A percentile compares a stretch with the other conserved stretches of the same genome.
phyloP scores from a whole-genome alignment of 1,140 invertebrate genomes.

The Lysiphlebus fabarum region DNA sequence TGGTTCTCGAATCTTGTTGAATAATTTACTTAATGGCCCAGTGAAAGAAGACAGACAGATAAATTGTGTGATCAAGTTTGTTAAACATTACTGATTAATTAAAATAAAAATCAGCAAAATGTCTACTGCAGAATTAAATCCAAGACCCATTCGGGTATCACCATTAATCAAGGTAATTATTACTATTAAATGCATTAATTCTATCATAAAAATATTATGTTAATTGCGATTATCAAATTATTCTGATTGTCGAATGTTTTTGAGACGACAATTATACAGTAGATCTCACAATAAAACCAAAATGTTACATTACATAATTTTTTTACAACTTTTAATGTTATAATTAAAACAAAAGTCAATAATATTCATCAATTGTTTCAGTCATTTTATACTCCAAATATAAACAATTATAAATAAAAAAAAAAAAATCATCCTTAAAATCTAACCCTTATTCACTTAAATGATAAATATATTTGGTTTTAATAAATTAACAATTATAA shows the following conservation, averaged over 20 bases:
- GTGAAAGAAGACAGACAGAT: no score
- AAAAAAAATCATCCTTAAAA: neutral
- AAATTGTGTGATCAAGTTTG: no score
- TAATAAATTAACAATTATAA: conserved; percentile 2
- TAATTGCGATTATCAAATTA: neutral
- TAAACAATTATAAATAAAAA: neutral
- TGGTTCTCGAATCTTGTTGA: no score
- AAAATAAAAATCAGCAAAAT: conserved; percentile 30
- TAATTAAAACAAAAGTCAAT: conserved; percentile 16
- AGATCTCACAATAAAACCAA: neutral
- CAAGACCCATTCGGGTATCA: conserved; percentile 64
- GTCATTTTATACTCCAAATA: conserved; percentile 12
- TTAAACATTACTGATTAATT: no score
- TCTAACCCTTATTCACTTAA: conserved; percentile 6
- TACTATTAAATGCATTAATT: conserved; percentile 24
- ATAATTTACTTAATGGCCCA: no score
- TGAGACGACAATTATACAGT: neutral
- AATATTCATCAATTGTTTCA: neutral
- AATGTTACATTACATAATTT: conserved; percentile 27
- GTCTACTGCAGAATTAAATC: conserved; percentile 41
- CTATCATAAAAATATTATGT: conserved; percentile 23
- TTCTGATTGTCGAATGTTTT: conserved; percentile 9
- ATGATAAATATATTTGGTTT: conserved; percentile 4
- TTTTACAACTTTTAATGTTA: neutral
- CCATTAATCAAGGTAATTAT: conserved; percentile 67